Evolutionary conservation across 2,113 vertebrate species (phyloP).

Genomic region (Sarotherodon lohbergeri): DNA sequence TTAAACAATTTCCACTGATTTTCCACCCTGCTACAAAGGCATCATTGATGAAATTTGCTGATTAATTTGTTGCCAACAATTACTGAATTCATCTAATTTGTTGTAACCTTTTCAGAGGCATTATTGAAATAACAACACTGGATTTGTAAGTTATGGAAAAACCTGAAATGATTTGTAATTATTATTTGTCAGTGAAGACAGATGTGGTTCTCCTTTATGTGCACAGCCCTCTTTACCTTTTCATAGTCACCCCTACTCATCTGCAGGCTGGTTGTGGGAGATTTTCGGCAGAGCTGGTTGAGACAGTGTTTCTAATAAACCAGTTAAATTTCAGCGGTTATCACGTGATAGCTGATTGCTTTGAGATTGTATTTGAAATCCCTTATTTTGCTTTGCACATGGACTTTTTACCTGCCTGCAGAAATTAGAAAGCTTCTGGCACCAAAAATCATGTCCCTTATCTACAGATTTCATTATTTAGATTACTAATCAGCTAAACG

Average conservation of each 20-base stretch:
- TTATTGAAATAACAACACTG: neutral
- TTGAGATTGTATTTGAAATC: neutral
- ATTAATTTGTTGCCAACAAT: neutral
- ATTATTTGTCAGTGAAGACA: neutral
- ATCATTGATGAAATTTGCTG: neutral
- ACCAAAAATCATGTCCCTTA: neutral
- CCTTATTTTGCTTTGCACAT: neutral
- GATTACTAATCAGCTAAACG: neutral
- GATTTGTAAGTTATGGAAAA: neutral
- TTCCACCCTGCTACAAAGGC: neutral
- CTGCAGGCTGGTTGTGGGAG: neutral
- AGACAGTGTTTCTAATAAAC: neutral
- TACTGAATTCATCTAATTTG: neutral
- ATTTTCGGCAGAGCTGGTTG: neutral
- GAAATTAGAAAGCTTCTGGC: neutral
- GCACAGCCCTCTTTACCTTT: neutral
- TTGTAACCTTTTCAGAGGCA: neutral
- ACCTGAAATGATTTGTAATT: neutral
- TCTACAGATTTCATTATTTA: neutral
- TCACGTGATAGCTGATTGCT: neutral
- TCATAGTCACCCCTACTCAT: neutral
- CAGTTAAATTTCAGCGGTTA: neutral
- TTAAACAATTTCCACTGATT: neutral
- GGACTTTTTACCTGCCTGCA: neutral
- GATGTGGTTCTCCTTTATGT: neutral